Evolutionary conservation across 2,797 vertebrate species (phyloP).

Genomic region (Acestrorhynchus altus): DNA sequence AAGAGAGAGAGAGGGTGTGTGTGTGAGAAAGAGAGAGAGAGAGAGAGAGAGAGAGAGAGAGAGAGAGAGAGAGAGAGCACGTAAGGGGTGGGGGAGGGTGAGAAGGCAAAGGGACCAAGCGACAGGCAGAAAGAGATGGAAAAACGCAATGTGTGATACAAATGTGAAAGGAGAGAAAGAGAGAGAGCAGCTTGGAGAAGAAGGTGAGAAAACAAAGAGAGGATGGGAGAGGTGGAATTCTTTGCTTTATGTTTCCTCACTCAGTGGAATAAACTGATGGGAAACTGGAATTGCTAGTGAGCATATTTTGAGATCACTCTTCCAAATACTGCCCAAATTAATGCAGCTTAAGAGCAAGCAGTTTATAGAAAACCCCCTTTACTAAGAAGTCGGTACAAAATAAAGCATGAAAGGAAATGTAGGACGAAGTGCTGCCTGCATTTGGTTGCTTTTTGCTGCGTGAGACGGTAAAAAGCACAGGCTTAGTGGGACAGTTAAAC

Average conservation of each 20-base stretch:
- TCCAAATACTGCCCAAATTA: conserved; percentile 46
- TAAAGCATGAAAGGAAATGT: conserved; percentile 59
- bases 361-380: conserved; percentile 53
- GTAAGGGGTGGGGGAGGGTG: not conserved
- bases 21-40: not conserved
- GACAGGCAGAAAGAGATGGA: not conserved
- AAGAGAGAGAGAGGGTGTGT: conserved; percentile 7
- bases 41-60: conserved; percentile 9
- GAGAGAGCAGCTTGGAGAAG: conserved; percentile 9
- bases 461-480: conserved; percentile 59
- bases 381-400: conserved; percentile 58
- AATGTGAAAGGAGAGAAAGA: conserved; percentile 36
- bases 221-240: not conserved
- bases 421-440: conserved; percentile 42
- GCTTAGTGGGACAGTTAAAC: conserved; percentile 63
- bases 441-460: conserved; percentile 59
- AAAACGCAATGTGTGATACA: not conserved
- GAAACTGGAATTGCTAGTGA: conserved; percentile 13
- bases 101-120: not conserved
- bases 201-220: conserved; percentile 8
- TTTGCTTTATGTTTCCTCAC: not conserved
- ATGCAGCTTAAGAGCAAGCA: conserved; percentile 54
- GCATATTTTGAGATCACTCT: conserved; percentile 14
- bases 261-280: conserved; percentile 23
- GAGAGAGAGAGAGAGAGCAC: not conserved